These are phyloP conservation scores for Drosophila recens DNA, from an alignment of 2,888 invertebrate species.

Conservation along the genomic window DNA sequence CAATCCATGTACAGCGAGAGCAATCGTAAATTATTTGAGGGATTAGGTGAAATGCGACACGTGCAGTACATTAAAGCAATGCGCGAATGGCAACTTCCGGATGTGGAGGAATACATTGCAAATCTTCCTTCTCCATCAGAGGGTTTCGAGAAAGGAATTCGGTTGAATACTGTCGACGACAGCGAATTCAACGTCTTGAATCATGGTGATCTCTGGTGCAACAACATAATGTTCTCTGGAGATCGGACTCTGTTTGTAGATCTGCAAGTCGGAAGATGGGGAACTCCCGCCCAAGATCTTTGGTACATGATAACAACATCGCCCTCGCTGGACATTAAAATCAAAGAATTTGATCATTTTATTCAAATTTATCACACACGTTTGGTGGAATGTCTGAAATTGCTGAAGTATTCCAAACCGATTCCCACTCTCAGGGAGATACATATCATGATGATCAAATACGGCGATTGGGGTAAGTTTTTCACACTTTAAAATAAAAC, in stretches of 20 bases:
- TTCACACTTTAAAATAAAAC: no score
- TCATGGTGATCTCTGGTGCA: constrained; percentile 82
- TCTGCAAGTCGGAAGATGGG: constrained; percentile 79
- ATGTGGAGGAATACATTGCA: constrained; percentile 62
- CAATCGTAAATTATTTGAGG: constrained; percentile 46
- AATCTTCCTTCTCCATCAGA: constrained; percentile 28
- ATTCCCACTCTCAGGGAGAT: constrained; percentile 76
- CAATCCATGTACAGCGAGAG: constrained; percentile 48
- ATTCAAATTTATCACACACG: constrained; percentile 78
- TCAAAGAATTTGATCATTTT: constrained; percentile 80
- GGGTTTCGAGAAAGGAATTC: constrained; percentile 43
- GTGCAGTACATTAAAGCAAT: constrained; percentile 49
- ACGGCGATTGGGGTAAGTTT: constrained; percentile 76
- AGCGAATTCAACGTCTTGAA: constrained; percentile 79
- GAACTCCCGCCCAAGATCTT: constrained; percentile 79
- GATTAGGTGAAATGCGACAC: constrained; percentile 28
- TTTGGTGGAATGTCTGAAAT: constrained; percentile 70
- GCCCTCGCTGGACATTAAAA: constrained; percentile 66
- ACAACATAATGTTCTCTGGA: constrained; percentile 80
- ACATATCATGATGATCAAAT: constrained; percentile 72
- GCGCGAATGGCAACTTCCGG: constrained; percentile 63
- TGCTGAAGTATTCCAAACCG: constrained; percentile 72
- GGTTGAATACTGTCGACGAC: constrained; percentile 51
- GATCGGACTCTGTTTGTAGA: constrained; percentile 75
- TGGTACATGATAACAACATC: constrained; percentile 80